These are phyloP conservation scores for Sparus aurata DNA, from an alignment of 2,797 vertebrate species.

Conservation along the genomic window DNA sequence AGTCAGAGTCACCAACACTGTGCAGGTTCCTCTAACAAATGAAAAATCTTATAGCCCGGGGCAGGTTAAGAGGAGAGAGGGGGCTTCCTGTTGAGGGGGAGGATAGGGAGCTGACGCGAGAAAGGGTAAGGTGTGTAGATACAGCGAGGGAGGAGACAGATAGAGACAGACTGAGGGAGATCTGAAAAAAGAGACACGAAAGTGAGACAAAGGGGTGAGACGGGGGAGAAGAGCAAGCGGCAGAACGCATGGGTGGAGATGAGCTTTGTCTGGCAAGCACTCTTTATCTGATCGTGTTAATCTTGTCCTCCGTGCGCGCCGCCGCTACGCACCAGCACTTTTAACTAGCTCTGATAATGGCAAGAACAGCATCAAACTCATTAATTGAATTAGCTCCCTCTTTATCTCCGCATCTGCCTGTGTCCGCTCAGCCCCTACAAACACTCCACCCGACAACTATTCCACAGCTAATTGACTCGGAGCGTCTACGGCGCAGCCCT, in stretches of 20 bases:
- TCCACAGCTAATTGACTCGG: slow-evolving; percentile 74
- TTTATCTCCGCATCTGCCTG: slow-evolving; percentile 80
- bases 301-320: slow-evolving; percentile 77
- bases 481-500: slow-evolving; percentile 34
- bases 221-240: slow-evolving; percentile 32
- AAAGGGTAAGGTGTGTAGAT: slow-evolving; percentile 12
- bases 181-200: slow-evolving; percentile 33
- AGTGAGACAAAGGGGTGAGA: slow-evolving; percentile 64
- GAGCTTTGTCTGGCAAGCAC: slow-evolving; percentile 71
- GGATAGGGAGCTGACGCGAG: not conserved
- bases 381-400: slow-evolving; percentile 85
- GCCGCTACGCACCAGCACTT: slow-evolving; percentile 79
- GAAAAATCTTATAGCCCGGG: slow-evolving; percentile 6
- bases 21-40: slow-evolving; percentile 21
- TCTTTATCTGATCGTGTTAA: slow-evolving; percentile 80
- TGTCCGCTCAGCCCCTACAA: slow-evolving; percentile 73
- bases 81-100: not conserved
- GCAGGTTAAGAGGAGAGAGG: not conserved
- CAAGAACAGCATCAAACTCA: slow-evolving; percentile 79
- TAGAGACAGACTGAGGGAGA: slow-evolving; percentile 36
- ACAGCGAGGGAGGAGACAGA: slow-evolving; percentile 14
- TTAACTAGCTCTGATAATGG: slow-evolving; percentile 83
- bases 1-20: slow-evolving; percentile 36
- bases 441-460: slow-evolving; percentile 63
- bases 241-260: slow-evolving; percentile 64